Evolutionary conservation across 1,140 invertebrate genomes (phyloP), one percentile per base, ranked within the genome.

Genomic region (Drosophila hydei): DNA sequence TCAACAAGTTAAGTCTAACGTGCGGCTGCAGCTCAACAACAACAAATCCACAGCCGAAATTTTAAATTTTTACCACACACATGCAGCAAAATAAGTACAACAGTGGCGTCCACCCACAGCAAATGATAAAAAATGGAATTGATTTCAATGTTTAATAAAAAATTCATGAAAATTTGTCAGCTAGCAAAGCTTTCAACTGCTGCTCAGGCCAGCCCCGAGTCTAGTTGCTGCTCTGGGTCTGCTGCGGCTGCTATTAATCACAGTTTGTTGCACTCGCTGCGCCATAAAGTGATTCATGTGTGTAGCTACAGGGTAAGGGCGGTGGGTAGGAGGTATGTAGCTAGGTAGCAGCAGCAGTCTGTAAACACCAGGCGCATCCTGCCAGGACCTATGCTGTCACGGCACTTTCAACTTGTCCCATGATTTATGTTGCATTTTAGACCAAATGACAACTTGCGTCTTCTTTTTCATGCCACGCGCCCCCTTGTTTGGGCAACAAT

Each of bases 131-230:
- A 78, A 87, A 71, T 88, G 75, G 83, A 88, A 88, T 88, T 88
- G 83, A 88, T 88, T 88, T 88, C 83, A 88, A 83, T 88, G 83
- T 88, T 88, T 88, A 88, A 88, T 88, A 88, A 88, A 88, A 88
- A 88, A 88, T 88, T 88, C 83, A 89, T 89, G 83, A 88, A 88
- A 89, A 88, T 88, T 88, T 88, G 83, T 88, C 83, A 88, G 83
- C 70, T 30, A 33, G 60, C 56, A 58, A 58, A 77, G 75, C 70
- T 87, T 60, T 62, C 16, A 30, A 30, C 23, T 21, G 23, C 21
- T 14, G 45, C 40, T 65, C n/a, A n/a, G 25, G 43, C 14, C 47
- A 65, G 14, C 9, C 2, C 6, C 38, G 56, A 52, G 51, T 68
- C 36, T 67, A 21, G 33, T n/a, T n/a, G 25, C n/a, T 42, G 48